These are phyloP conservation scores for Hippocampus abdominalis DNA, from an alignment of 2,113 vertebrate genomes.

Conservation along the genomic window DNA sequence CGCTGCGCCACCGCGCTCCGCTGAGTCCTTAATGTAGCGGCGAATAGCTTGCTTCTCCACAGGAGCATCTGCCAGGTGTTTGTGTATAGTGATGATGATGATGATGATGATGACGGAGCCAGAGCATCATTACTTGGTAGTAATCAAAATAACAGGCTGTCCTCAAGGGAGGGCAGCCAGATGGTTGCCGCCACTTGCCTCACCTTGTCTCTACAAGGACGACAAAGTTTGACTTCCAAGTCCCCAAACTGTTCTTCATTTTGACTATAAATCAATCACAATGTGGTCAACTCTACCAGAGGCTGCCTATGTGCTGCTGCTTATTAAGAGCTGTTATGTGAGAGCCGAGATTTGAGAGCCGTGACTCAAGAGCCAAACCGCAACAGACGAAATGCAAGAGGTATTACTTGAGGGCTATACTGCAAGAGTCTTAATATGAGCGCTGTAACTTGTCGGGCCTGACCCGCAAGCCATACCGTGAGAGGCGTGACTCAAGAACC, in stretches of 20 bases:
- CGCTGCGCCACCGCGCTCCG: neutral
- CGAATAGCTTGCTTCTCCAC: slow-evolving; percentile 6
- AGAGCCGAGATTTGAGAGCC: too few species aligned
- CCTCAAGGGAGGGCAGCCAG: slow-evolving; percentile 15
- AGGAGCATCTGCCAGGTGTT: slow-evolving; percentile 39
- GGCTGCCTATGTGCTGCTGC: neutral
- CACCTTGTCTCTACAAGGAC: slow-evolving; percentile 32
- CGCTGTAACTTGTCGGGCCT: too few species aligned
- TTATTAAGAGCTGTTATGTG: neutral
- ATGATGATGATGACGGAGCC: slow-evolving; percentile 19
- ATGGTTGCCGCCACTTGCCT: slow-evolving; percentile 27
- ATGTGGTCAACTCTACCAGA: neutral
- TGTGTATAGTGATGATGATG: slow-evolving; percentile 24
- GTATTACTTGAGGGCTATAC: too few species aligned
- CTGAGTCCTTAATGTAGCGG: neutral
- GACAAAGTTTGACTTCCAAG: slow-evolving; percentile 1
- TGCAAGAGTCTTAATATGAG: too few species aligned
- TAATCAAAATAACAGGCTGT: slow-evolving; percentile 9
- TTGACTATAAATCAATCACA: slow-evolving; percentile 6
- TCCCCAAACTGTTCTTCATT: neutral
- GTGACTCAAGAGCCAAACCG: neutral
- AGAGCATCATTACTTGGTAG: slow-evolving; percentile 13
- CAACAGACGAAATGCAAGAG: neutral
- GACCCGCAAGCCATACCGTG: too few species aligned
- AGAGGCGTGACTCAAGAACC: too few species aligned